These are phyloP conservation scores for Siderastrea radians DNA, from an alignment of 92 coral and sea anemone genomes.

Conservation along the genomic window DNA sequence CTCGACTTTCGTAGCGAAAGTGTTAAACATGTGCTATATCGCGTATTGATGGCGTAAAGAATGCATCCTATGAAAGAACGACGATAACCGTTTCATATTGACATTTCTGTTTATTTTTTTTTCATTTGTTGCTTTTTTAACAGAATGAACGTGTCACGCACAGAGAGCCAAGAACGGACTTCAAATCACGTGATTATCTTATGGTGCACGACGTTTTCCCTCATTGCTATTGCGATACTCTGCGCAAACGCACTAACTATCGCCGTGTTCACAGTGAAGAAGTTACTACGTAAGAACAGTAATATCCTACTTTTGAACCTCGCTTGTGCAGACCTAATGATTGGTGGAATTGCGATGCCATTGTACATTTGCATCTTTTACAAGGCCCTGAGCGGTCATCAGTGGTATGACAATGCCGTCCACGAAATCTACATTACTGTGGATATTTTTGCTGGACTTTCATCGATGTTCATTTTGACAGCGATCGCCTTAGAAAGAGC, in stretches of 20 bases:
- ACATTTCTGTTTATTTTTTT: too few species aligned
- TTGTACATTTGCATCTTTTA: slow-evolving; percentile 71
- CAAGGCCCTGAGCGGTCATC: slow-evolving; percentile 41
- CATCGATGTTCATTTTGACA: slow-evolving; percentile 79
- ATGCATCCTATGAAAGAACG: too few species aligned
- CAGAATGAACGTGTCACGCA: slow-evolving; percentile 28
- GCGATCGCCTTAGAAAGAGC: slow-evolving; percentile 80
- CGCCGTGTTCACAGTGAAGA: slow-evolving; percentile 71
- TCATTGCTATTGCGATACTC: slow-evolving; percentile 68
- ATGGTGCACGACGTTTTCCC: slow-evolving; percentile 76
- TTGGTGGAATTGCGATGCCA: slow-evolving; percentile 86
- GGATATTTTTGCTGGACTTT: slow-evolving; percentile 84
- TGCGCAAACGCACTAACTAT: slow-evolving; percentile 77
- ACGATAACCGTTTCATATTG: too few species aligned
- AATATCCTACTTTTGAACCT: slow-evolving; percentile 82
- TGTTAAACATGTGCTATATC: too few species aligned
- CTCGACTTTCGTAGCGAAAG: too few species aligned
- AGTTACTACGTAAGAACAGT: slow-evolving; percentile 76
- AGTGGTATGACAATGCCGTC: slow-evolving; percentile 24
- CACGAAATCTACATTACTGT: slow-evolving; percentile 59
- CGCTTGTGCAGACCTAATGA: slow-evolving; percentile 80
- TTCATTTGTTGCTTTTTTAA: background rate
- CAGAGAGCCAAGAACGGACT: background rate
- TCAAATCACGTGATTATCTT: slow-evolving; percentile 7
- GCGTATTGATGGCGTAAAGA: too few species aligned